Evolutionary conservation across 2,113 vertebrate genomes (phyloP), one percentile per base, ranked within the genome.

Genomic region (Eolophus roseicapilla): DNA sequence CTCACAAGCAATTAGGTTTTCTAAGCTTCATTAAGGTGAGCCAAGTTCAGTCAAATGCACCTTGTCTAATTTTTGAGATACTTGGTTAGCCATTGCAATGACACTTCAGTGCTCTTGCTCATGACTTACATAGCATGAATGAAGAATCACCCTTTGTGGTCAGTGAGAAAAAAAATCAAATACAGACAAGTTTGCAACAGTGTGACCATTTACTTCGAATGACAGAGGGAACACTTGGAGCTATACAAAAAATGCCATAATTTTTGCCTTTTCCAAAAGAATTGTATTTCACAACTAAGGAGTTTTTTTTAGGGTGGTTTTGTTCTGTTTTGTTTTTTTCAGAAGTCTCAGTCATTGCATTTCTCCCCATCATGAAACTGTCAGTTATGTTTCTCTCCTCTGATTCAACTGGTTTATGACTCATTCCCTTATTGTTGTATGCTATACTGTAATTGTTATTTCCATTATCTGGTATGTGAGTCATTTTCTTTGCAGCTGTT

Each of bases 381-480:
- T 87, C 67, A 83, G 75, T 90, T 92, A 67, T 43, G 7, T 46
- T 90, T 88, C 41, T 79, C 23, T 77, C 53, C 25, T 88, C 68
- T 57, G 29, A 39, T 93, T 96, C 64, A 92, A 96, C 35, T 57
- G 37, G 28, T 65, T 90, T 89, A 47, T 95, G 96, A 92, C 57
- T 96, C 90, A 97, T 31, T 28, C 75, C 46, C 31, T 94, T 90
- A 39, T 47, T 92, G 47, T 86, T 86, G 33, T 83, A 44, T 88
- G 49, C 44, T 92, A 86, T 94, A 93, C 50, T 80, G 55, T 93
- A 96, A 97, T 92, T 95, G 85, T 96, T 95, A 94, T 93, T 97
- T 95, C 85, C 70, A 96, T 94, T 96, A 96, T 76, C 84, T 96
- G 67, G 29, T 59, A 44, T 37, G 46, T 93, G 93, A 97, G 82